Evolutionary conservation across 1,140 invertebrate species (phyloP).

Genomic region (Drosophila bifasciata): DNA sequence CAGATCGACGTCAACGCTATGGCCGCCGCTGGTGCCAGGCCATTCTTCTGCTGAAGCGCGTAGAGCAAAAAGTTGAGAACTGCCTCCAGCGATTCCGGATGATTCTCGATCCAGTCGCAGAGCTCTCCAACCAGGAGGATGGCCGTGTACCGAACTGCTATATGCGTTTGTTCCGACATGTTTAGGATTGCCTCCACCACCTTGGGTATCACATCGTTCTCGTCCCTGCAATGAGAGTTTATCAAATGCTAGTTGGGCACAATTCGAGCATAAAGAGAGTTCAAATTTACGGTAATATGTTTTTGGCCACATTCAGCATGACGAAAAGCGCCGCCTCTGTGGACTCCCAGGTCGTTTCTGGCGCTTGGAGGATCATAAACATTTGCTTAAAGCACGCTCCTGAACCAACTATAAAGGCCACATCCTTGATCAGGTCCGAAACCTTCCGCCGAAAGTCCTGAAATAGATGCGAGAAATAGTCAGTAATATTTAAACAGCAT

Average conservation of each 20-base stretch:
- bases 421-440: constrained; percentile 97
- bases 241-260: not conserved
- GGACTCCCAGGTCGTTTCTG: constrained; percentile 93
- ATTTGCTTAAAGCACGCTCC: constrained; percentile 96
- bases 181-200: constrained; percentile 95
- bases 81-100: constrained; percentile 91
- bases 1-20: constrained; percentile 89
- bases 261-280: not conserved
- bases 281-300: constrained; percentile 95
- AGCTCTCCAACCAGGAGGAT: constrained; percentile 95
- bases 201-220: constrained; percentile 95
- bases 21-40: constrained; percentile 91
- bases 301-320: constrained; percentile 97
- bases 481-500: not conserved
- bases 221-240: constrained; percentile 88
- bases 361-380: constrained; percentile 89
- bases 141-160: constrained; percentile 95
- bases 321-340: constrained; percentile 98
- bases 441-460: constrained; percentile 95
- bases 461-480: not conserved
- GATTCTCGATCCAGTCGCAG: constrained; percentile 97
- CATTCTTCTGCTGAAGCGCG: constrained; percentile 89
- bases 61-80: constrained; percentile 91
- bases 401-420: constrained; percentile 98
- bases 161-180: constrained; percentile 93